Evolutionary conservation across 2,113 vertebrate genomes (phyloP), one percentile per base, ranked within the genome.

Genomic region (Pituophis catenifer): DNA sequence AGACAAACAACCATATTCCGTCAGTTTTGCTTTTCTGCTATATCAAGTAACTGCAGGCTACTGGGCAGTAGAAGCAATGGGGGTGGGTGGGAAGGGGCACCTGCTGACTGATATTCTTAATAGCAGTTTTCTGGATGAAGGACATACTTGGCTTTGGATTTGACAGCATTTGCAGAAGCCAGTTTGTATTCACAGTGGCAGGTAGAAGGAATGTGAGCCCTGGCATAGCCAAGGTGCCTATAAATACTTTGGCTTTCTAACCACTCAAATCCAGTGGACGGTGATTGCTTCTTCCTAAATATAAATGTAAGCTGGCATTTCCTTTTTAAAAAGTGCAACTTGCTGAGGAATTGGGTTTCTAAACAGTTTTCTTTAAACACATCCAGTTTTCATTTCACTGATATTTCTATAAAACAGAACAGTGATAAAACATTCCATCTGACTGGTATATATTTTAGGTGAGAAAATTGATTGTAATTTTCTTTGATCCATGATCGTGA

Each of bases 151-250:
- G 75, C 86, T 97, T 97, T 96, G 97, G 95, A 97, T 97, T 94
- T 98, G 98, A 98, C 97, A 98, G 97, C 96, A 97, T 93, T 95
- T 96, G 94, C 95, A 96, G 96, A 94, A 97, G 95, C 94, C 95
- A 97, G 96, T 94, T 97, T 94, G 97, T 89, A 98, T 97, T 97
- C 96, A 93, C 96, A 96, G 94, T 97, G 97, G 97, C 97, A 98
- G 97, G 96, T 96, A 97, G 96, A 96, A 96, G 96, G 95, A 95
- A 95, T 96, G 97, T 0, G 88, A 97, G 96, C 89, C 91, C 93
- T 97, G 94, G 97, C 97, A 96, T 94, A 96, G 90, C 93, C 94
- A 95, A 97, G 95, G 96, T 92, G 21, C 97, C 97, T 97, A 96
- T 97, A 97, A 98, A 98, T 96, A 97, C 93, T 95, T 93, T 70